Conservation (phyloP, 2,113 vertebrate genomes). For the Saimiri boliviensis region DNA sequence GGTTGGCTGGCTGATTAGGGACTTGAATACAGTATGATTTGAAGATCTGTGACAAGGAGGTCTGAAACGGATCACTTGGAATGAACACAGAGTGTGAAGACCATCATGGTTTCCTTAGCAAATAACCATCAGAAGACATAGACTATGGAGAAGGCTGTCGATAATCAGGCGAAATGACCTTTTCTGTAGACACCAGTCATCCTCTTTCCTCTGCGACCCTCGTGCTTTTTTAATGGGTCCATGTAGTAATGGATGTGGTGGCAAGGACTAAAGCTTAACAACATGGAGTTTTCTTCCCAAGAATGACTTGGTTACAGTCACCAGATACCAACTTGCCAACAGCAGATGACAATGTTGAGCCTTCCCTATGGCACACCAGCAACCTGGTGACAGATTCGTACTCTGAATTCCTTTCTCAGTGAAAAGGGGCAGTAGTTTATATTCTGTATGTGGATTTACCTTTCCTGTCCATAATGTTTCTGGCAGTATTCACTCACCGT, state of each 20-base stretch:
- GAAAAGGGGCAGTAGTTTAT: neutral
- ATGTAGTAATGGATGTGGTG: neutral
- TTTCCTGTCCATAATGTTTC: neutral
- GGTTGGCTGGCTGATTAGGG: neutral
- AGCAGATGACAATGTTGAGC: no score
- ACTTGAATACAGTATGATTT: neutral
- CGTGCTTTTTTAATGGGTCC: neutral
- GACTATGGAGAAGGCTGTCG: neutral
- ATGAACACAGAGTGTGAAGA: neutral
- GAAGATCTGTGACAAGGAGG: neutral
- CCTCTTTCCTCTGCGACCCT: neutral
- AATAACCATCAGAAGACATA: neutral
- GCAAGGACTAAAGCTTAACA: neutral
- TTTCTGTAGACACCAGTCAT: neutral
- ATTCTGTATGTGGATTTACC: neutral
- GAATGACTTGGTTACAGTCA: neutral
- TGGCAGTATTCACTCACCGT: neutral
- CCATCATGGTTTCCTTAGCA: no score
- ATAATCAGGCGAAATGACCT: neutral
- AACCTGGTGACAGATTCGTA: neutral
- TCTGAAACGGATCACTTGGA: neutral
- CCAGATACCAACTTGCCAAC: neutral
- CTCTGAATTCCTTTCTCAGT: neutral
- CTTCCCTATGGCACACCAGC: neutral
- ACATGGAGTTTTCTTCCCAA: neutral